Evolutionary conservation across 2,113 vertebrate genomes (phyloP).

Genomic region (Ginglymostoma cirratum): DNA sequence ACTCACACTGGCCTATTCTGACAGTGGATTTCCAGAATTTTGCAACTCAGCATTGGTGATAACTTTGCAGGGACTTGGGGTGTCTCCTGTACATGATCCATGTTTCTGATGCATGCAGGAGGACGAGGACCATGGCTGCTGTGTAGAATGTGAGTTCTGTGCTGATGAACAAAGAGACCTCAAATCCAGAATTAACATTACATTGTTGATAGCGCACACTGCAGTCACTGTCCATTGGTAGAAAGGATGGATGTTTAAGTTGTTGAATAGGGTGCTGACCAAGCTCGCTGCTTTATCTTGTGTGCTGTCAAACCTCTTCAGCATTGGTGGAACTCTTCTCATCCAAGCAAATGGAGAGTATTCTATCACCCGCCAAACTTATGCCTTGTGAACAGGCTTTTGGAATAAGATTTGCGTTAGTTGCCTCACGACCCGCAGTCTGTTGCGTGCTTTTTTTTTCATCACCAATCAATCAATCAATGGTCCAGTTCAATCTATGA

Average conservation of each 20-base stretch:
- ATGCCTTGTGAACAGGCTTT: background rate
- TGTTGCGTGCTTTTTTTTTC: background rate
- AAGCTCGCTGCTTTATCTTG: background rate
- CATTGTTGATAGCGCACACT: background rate
- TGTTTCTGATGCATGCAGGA: too few relatives aligned
- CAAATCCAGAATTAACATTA: too few relatives aligned
- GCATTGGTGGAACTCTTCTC: background rate
- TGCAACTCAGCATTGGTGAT: too few relatives aligned
- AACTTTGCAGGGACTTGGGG: too few relatives aligned
- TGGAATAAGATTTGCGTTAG: background rate
- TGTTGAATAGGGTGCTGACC: background rate
- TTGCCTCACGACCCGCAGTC: background rate
- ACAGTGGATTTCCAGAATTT: too few relatives aligned
- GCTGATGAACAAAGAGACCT: too few relatives aligned
- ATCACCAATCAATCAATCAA: background rate
- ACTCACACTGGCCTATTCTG: too few relatives aligned
- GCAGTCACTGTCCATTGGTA: background rate
- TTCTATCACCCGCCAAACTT: background rate
- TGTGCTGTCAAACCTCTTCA: background rate
- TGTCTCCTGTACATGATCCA: too few relatives aligned
- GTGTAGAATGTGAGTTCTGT: too few relatives aligned
- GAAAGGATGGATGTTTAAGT: background rate
- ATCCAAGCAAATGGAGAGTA: background rate
- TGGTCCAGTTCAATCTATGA: background rate
- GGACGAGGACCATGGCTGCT: too few relatives aligned